Evolutionary conservation across 2,888 invertebrate species (phyloP), one percentile per base, ranked within the genome.

Genomic region (Monopis laevigella): DNA sequence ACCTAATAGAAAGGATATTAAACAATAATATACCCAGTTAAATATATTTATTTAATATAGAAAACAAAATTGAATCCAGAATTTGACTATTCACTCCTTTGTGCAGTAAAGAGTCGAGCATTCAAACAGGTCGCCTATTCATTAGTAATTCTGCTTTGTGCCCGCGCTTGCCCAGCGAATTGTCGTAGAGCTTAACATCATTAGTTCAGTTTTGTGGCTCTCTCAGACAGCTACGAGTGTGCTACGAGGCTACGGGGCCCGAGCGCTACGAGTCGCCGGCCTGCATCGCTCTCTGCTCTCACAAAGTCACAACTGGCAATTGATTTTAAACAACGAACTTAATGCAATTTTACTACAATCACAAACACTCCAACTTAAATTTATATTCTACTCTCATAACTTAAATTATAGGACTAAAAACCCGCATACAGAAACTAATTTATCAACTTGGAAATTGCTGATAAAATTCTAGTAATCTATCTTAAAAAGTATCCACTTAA

Each of bases 121-220:
- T 44, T 42, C 44, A 42, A 44, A 44, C 44, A 44, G 44, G 44
- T 44, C 42, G 44, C 39, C 39, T 28, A 39, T 39, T 44, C 45
- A 42, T 45, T 42, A 45, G 40, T 40, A 28, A 44, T 45, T 45
- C 42, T 29, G 38, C 40, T 39, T 45, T 42, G 40, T 44, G 16
- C 27, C 26, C 17, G 39, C 41, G 38, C 36, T 39, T 39, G 41
- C 38, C 36, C 40, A 32, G 21, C 39, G 43, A 42, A 43, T 45
- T 45, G 43, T 41, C 40, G 38, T 39, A 21, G 24, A 43, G 38
- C 38, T 43, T 41, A 45, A 45, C 43, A 14, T 38, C 40, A 45
- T 45, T 45, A 45, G 40, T 24, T 30, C 40, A 45, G 43, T 45
- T 41, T 28, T 27, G 28, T 24, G 28, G 45, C 32, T 30, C 2